Conservation (phyloP, 2,797 vertebrate genomes). For the Leptodactylus fallax region DNA sequence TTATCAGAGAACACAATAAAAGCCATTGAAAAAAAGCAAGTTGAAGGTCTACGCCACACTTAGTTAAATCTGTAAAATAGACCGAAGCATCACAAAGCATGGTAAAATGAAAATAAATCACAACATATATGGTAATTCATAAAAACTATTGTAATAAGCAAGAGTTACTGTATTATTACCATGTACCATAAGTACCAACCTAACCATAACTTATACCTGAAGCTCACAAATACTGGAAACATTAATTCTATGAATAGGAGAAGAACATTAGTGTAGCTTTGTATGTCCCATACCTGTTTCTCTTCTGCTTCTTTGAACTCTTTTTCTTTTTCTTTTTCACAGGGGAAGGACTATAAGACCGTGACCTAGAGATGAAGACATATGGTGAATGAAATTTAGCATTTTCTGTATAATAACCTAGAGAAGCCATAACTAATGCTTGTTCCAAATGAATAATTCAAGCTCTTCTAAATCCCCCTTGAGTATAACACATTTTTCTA, state of each 20-base stretch:
- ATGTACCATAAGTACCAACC: background rate
- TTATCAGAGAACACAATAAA: too few species aligned
- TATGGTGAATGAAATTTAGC: background rate
- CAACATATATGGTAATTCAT: too few species aligned
- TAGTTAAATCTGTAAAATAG: too few species aligned
- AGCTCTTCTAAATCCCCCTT: background rate
- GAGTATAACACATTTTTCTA: background rate
- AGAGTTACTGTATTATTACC: background rate
- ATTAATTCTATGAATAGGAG: too few species aligned
- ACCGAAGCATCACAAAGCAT: too few species aligned
- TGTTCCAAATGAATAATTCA: background rate
- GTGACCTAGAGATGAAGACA: constrained; percentile 78
- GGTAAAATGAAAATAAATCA: too few species aligned
- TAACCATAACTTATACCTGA: background rate
- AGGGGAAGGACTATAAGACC: constrained; percentile 87
- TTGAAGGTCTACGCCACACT: too few species aligned
- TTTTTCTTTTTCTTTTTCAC: constrained; percentile 96
- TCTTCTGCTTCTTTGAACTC: constrained; percentile 92
- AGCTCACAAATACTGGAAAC: background rate
- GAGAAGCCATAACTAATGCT: background rate
- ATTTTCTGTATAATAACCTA: background rate
- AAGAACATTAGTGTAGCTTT: too few species aligned
- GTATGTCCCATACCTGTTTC: constrained; percentile 80
- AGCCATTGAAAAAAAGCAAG: too few species aligned
- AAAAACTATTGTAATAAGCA: too few species aligned